Base-by-base conservation (phyloP, 2,113 vertebrate genomes). In the Sitta europaea region DNA sequence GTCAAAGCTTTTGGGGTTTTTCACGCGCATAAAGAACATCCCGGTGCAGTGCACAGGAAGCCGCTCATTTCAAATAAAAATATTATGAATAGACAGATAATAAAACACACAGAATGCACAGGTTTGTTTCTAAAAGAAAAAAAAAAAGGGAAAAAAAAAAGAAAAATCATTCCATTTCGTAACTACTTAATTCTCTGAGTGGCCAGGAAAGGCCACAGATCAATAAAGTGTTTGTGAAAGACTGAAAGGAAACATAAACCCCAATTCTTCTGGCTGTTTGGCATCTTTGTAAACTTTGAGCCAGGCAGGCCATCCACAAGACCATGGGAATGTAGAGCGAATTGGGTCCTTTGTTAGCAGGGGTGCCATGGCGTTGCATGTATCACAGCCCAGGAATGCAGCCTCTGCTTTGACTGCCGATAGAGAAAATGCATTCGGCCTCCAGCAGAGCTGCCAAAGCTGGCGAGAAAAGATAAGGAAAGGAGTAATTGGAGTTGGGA, bases 241-340 rank as follows among this genome's bases (percentile, higher is more conserved):
- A 92, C 97, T 98, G 95, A 98, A 98, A 97, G 88, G 97, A 97
- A 98, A 97, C 97, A 98, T 97, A 98, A 98, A 98, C 97, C 97
- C 96, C 78, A 66, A 98, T 98, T 98, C 98, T 98, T 98, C 97
- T 97, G 96, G 97, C 96, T 98, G 85, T 96, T 98, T 97, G 98
- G 98, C 43, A 92, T 97, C 98, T 98, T 98, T 98, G 97, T 97
- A 96, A 98, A 98, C 96, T 97, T 81, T 45, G 96, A 97, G 97
- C 90, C 9, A 16, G 91, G 94, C 68, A 95, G 80, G 96, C 96
- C 97, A 97, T 97, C 95, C 97, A 97, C 97, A 97, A 97, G 96
- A 96, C 97, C 98, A 98, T 98, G 97, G 97, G 98, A 98, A 98
- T 97, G 96, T 97, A 96, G 96, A 95, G 97, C 81, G 96, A 97